These are phyloP conservation scores for Caenorhabditis parvicauda DNA, from an alignment of 2,888 invertebrate genomes.

Conservation along the genomic window DNA sequence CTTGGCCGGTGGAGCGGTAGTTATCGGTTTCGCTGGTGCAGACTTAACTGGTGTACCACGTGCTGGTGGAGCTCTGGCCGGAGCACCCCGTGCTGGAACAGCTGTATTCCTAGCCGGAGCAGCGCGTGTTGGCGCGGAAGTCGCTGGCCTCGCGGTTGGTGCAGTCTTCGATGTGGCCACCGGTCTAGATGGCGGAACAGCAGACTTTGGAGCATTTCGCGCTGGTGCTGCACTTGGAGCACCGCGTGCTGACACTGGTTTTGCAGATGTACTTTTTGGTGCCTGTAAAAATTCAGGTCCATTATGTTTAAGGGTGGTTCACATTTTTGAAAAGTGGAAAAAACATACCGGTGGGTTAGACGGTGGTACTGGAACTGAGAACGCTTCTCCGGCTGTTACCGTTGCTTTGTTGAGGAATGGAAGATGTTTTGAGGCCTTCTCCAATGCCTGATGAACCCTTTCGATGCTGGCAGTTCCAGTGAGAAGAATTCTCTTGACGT, in stretches of 20 bases:
- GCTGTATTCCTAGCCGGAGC: not conserved
- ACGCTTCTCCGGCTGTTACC: constrained; percentile 15
- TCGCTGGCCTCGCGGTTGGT: not conserved
- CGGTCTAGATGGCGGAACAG: not conserved
- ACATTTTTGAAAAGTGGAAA: not conserved
- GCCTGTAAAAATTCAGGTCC: too few species aligned
- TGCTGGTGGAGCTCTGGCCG: not conserved
- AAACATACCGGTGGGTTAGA: not conserved
- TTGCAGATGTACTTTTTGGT: too few species aligned
- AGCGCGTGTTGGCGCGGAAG: not conserved
- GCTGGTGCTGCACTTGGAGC: not conserved
- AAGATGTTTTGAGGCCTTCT: constrained; percentile 16
- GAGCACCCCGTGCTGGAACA: not conserved
- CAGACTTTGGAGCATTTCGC: not conserved
- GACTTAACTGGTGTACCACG: too few species aligned
- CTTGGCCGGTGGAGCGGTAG: constrained; percentile 2
- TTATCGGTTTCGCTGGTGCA: constrained; percentile 12
- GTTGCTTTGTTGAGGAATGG: constrained; percentile 24
- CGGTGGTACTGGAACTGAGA: constrained; percentile 4
- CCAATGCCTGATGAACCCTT: constrained; percentile 27
- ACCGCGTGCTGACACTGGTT: too few species aligned
- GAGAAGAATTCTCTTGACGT: constrained; percentile 14
- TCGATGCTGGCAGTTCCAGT: constrained; percentile 15
- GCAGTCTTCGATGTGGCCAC: too few species aligned
- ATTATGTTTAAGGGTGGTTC: too few species aligned